These are phyloP conservation scores for Hippocampus zosterae DNA, from an alignment of 2,113 vertebrate species.

Conservation along the genomic window DNA sequence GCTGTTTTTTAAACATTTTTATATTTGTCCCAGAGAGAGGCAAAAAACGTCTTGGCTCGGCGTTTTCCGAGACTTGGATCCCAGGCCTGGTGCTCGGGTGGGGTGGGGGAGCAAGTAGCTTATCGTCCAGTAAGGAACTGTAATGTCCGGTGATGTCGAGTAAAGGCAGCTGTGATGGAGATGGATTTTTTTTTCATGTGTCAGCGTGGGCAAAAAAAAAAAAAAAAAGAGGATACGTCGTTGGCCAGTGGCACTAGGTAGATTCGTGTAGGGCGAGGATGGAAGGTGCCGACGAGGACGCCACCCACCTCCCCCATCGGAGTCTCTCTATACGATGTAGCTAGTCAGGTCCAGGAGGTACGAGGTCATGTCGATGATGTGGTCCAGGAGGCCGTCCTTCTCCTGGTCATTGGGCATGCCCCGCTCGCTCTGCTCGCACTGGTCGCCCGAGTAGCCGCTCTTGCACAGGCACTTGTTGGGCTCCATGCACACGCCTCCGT, in stretches of 20 bases:
- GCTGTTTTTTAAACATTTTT: neutral
- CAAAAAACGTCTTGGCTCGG: slow-evolving; percentile 18
- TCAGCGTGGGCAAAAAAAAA: slow-evolving; percentile 11
- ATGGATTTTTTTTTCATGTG: slow-evolving; percentile 26
- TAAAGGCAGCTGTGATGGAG: slow-evolving; percentile 36
- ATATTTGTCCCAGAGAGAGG: neutral
- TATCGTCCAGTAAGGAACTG: slow-evolving; percentile 47
- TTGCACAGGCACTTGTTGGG: slow-evolving; percentile 96
- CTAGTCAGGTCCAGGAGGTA: slow-evolving; percentile 96
- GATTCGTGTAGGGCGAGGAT: slow-evolving; percentile 52
- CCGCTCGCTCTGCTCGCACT: slow-evolving; percentile 82
- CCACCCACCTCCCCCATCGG: slow-evolving; percentile 15
- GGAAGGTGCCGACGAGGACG: slow-evolving; percentile 40
- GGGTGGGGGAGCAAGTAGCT: slow-evolving; percentile 50
- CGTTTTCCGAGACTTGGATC: slow-evolving; percentile 49
- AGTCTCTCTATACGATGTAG: slow-evolving; percentile 86
- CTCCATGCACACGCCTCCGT: slow-evolving; percentile 91
- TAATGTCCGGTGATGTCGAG: slow-evolving; percentile 31
- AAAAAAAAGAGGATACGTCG: slow-evolving; percentile 41
- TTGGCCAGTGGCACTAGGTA: slow-evolving; percentile 65
- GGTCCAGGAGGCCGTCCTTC: slow-evolving; percentile 93
- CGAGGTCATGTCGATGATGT: slow-evolving; percentile 97
- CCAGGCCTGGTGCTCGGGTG: slow-evolving; percentile 53
- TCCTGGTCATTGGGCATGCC: slow-evolving; percentile 86
- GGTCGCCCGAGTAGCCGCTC: slow-evolving; percentile 72